Evolutionary conservation across 2,113 vertebrate species (phyloP), one percentile per base, ranked within the genome.

Genomic region (Collichthys lucidus): DNA sequence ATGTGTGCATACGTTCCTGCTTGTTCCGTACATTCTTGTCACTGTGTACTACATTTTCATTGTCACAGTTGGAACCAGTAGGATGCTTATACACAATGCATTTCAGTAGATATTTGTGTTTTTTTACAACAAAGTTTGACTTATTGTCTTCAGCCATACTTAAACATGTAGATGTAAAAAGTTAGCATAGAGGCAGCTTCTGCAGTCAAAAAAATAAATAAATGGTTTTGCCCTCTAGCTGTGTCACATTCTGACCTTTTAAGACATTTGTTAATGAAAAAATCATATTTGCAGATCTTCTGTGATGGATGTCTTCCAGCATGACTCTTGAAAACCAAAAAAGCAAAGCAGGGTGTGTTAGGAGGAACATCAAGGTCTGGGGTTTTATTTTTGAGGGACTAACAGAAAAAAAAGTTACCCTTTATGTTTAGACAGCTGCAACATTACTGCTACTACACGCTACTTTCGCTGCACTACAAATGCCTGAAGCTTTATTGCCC

Each of bases 181-280:
- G n/a, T 1, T 1, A 19, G 3, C 15, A 55, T 47, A 42, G 57
- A 11, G 47, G 10, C 49, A 17, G 4, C 35, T 61, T 50, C 11
- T 17, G 44, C 16, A 35, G 6, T 62, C 19, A 11, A 55, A 2
- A 31, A 2, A 16, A 56, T 1, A 3, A n/a, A n/a, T 6, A 47
- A 35, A 19, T 35, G 7, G 5, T 10, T 4, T 19, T 42, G 14
- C n/a, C 73, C 42, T 22, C 17, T 44, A 62, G 47, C 49, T 57
- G 49, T 42, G 26, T 17, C 31, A 22, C 8, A 73, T 19, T 81
- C 26, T 67, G 66, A 77, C 78, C 67, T 85, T 77, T 50, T 31
- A 46, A 31, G 40, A 19, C 5, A 67, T 81, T 77, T 14, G 16
- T 55, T 44, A 56, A 49, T 76, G 16, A 59, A 76, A 67, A 29